phyloP scores from a whole-genome alignment of 2,888 invertebrate genomes.

The Euspilapteryx auroguttella region DNA sequence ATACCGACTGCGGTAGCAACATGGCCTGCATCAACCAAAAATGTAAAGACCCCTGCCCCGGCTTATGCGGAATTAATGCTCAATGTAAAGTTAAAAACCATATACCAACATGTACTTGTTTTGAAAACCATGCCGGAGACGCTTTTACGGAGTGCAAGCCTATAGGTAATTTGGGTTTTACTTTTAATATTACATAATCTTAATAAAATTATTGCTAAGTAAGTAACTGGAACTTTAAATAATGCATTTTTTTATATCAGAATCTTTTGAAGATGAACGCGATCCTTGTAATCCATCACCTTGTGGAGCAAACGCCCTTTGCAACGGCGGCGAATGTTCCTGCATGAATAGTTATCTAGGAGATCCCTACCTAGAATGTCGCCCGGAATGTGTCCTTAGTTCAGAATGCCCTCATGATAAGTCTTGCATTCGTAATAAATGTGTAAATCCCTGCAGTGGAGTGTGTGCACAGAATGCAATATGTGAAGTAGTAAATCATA shows the following conservation, averaged over 20 bases:
- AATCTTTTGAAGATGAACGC: slow-evolving; percentile 21
- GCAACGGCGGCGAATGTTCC: slow-evolving; percentile 60
- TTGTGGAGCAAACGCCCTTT: slow-evolving; percentile 66
- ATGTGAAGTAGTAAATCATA: slow-evolving; percentile 72
- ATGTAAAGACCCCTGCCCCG: slow-evolving; percentile 81
- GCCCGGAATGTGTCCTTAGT: slow-evolving; percentile 71
- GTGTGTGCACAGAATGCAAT: slow-evolving; percentile 72
- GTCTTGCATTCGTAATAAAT: slow-evolving; percentile 69
- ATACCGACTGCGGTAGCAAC: slow-evolving; percentile 74
- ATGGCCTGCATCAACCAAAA: slow-evolving; percentile 76
- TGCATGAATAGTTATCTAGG: slow-evolving; percentile 66
- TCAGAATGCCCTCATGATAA: slow-evolving; percentile 66
- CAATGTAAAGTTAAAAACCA: slow-evolving; percentile 70
- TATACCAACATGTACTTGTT: slow-evolving; percentile 73
- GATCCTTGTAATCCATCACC: slow-evolving; percentile 68
- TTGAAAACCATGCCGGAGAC: slow-evolving; percentile 71
- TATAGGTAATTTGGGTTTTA: slow-evolving; percentile 56
- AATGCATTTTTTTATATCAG: slow-evolving; percentile 15
- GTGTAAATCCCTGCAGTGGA: slow-evolving; percentile 70
- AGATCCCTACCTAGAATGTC: slow-evolving; percentile 69
- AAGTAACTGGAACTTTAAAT: too few relatives aligned
- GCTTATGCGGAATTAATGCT: slow-evolving; percentile 71
- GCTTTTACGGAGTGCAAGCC: slow-evolving; percentile 67
- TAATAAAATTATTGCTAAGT: too few relatives aligned
- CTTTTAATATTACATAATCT: too few relatives aligned